Conservation (phyloP, 2,797 vertebrate genomes). For the Microctenopoma lineatum region DNA sequence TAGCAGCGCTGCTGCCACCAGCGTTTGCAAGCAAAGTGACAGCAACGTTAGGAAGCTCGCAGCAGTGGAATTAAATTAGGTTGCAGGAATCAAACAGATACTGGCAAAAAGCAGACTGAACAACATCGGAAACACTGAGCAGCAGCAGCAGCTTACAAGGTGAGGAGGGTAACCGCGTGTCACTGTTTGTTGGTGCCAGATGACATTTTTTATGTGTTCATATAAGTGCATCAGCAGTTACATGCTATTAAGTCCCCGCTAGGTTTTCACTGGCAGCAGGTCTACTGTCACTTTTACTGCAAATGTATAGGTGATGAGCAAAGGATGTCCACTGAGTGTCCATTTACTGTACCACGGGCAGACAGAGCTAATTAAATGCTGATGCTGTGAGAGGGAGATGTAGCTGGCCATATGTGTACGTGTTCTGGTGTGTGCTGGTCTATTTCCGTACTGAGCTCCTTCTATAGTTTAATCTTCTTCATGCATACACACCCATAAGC, state of each 20-base stretch:
- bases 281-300: slow-evolving; percentile 27
- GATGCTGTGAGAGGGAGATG: background rate
- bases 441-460: slow-evolving; percentile 2
- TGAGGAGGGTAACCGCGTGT: background rate
- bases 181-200: slow-evolving; percentile 27
- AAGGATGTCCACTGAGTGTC: slow-evolving; percentile 24
- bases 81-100: slow-evolving; percentile 45
- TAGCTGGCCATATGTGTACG: background rate
- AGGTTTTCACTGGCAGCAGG: slow-evolving; percentile 14
- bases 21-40: slow-evolving; percentile 45
- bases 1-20: slow-evolving; percentile 32
- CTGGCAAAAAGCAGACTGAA: slow-evolving; percentile 12
- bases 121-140: slow-evolving; percentile 23
- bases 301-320: slow-evolving; percentile 19
- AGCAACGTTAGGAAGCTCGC: slow-evolving; percentile 45
- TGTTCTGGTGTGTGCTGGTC: background rate
- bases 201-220: slow-evolving; percentile 8
- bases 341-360: slow-evolving; percentile 20
- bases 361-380: slow-evolving; percentile 12
- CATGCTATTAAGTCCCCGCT: slow-evolving; percentile 7
- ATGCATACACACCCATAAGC: background rate
- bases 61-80: slow-evolving; percentile 59
- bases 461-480: background rate
- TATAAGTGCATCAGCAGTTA: background rate
- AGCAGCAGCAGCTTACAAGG: slow-evolving; percentile 4